These are phyloP conservation scores for Capromys pilorides DNA, from an alignment of 2,797 vertebrate genomes.

Conservation along the genomic window DNA sequence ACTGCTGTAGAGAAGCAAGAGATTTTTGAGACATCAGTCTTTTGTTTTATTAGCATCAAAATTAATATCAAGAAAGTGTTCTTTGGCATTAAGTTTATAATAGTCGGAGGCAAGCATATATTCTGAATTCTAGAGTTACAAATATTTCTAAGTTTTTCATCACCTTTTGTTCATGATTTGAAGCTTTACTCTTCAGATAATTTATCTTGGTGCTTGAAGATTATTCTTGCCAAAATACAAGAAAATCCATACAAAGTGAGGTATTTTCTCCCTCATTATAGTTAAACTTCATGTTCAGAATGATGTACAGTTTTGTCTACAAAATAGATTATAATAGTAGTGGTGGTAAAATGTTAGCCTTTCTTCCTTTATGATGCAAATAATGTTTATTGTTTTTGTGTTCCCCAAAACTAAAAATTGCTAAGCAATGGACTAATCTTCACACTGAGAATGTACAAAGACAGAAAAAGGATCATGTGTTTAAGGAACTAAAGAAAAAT, in stretches of 20 bases:
- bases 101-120: constrained; percentile 49
- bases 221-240: neutral
- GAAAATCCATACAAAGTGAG: constrained; percentile 11
- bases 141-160: constrained; percentile 24
- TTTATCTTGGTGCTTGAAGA: constrained; percentile 61
- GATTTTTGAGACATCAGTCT: constrained; percentile 36
- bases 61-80: constrained; percentile 66
- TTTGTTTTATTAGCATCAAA: constrained; percentile 68
- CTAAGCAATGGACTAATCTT: neutral
- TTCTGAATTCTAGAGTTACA: constrained; percentile 68
- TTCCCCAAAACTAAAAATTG: constrained; percentile 15
- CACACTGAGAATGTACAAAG: neutral
- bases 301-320: neutral
- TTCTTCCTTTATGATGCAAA: constrained; percentile 15
- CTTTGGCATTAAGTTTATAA: constrained; percentile 60
- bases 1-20: constrained; percentile 29
- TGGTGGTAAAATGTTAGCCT: neutral
- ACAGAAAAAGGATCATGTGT: neutral
- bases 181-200: constrained; percentile 48
- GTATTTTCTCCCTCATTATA: constrained; percentile 30
- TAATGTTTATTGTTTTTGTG: constrained; percentile 22
- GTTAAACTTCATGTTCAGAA: constrained; percentile 38
- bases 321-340: neutral
- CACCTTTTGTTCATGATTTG: constrained; percentile 46
- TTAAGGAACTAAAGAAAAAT: neutral